Base-by-base conservation (phyloP, 2,888 invertebrate species). In the Cheilosia impressa region DNA sequence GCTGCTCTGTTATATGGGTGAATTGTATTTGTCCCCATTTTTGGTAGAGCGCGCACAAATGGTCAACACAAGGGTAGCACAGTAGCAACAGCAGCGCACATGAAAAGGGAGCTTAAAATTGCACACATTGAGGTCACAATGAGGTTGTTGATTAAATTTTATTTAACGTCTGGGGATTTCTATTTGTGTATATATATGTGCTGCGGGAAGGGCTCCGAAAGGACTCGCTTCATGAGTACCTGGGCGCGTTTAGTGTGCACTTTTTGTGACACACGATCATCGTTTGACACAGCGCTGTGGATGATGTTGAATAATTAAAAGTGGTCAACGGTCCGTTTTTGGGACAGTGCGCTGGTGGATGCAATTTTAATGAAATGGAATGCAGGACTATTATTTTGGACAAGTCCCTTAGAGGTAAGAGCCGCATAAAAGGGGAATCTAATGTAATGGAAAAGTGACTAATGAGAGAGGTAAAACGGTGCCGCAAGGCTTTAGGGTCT, bases 141-240 rank as follows among this genome's bases (percentile, higher is more conserved):
- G 71, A 77, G 71, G 60, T 77, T 77, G 71, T 72, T 82, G 82
- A 77, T 77, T 77, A 72, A 77, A 82, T 77, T 66, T 77, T 77
- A 60, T 66, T 82, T 55, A 69, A 65, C 57, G 57, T 65, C 41
- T 73, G 24, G 10, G 52, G 17, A 10, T 24, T 52, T 22, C 10
- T 15, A 19, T 17, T 1, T 7, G 3, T n/a, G 5, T 15, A 43
- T 2, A 13, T 24, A 52, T 15, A 24, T 15, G 2, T 24, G 13
- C 1, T 2, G n/a, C n/a, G 34, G 22, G 47, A 22, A 22, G 15
- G 22, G 19, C 15, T 24, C 27, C 17, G 38, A 27, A 50, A 41
- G 52, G 52, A 53, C 2, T 50, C 24, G 9, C 13, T 13, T 10
- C 22, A 22, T 15, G 2, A 13, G 13, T 34, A 45, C 53, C 50